These are phyloP conservation scores for Podiceps cristatus DNA, from an alignment of 2,113 vertebrate genomes.

Conservation along the genomic window DNA sequence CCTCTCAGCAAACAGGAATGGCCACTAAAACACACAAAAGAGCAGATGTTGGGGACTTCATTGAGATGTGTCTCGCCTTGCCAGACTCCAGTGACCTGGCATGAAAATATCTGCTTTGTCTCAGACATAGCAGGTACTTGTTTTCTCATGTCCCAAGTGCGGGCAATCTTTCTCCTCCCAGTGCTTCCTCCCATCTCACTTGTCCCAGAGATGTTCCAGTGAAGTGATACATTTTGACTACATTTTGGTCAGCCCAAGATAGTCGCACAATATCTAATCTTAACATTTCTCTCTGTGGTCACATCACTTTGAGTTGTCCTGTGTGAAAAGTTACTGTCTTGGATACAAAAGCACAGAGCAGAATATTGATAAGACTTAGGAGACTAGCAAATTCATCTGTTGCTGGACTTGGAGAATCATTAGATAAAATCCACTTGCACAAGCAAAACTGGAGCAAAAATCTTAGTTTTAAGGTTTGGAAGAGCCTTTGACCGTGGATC, in stretches of 20 bases:
- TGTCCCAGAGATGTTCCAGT: neutral
- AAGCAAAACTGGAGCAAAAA: neutral
- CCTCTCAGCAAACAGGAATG: neutral
- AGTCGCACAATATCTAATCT: neutral
- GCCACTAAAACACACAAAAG: neutral
- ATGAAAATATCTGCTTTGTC: neutral
- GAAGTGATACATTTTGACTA: neutral
- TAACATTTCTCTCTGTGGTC: constrained; percentile 12
- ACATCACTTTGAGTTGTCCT: neutral
- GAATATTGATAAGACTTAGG: constrained; percentile 2
- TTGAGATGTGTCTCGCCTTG: neutral
- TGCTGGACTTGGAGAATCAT: neutral
- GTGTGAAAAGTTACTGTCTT: constrained; percentile 29
- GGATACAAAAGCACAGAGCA: neutral
- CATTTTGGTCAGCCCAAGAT: neutral
- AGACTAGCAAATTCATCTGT: neutral
- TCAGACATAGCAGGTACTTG: neutral
- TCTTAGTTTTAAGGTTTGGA: neutral
- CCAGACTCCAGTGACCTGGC: neutral
- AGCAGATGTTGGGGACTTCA: neutral
- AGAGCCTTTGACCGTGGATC: neutral
- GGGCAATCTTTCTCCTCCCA: neutral
- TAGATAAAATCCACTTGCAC: neutral
- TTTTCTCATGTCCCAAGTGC: neutral
- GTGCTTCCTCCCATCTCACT: neutral